phyloP scores from a whole-genome alignment of 2,888 invertebrate genomes.

The Pheosia tremula region DNA sequence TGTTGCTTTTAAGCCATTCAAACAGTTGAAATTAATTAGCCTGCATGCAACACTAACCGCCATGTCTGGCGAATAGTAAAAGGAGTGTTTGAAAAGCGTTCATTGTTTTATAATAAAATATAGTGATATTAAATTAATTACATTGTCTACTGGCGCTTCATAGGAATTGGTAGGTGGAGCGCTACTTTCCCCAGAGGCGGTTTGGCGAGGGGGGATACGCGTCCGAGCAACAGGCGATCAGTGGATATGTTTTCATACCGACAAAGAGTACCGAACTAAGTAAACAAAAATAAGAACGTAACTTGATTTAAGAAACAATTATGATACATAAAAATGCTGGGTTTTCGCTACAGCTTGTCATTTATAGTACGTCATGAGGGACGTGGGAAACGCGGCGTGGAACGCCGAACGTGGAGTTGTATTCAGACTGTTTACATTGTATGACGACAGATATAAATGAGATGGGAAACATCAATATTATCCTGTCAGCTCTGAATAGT shows the following conservation, averaged over 20 bases:
- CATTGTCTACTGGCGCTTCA: constrained; percentile 54
- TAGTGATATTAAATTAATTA: constrained; percentile 60
- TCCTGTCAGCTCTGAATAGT: constrained; percentile 24
- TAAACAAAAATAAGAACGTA: constrained; percentile 4
- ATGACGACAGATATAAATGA: constrained; percentile 40
- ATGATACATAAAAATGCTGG: constrained; percentile 9
- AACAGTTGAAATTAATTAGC: constrained; percentile 9
- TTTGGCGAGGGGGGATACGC: constrained; percentile 42
- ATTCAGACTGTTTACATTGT: constrained; percentile 48
- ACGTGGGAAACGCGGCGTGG: constrained; percentile 44
- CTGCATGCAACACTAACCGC: constrained; percentile 1
- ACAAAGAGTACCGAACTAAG: constrained; percentile 4
- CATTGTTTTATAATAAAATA: constrained; percentile 49
- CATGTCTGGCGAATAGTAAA: constrained; percentile 26
- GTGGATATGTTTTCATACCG: constrained; percentile 26
- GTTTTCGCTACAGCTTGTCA: constrained; percentile 32
- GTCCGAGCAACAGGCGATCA: constrained; percentile 38
- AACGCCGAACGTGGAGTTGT: constrained; percentile 41
- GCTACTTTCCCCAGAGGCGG: constrained; percentile 69
- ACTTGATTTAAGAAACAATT: neutral
- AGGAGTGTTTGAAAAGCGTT: constrained; percentile 35
- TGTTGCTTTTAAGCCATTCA: constrained; percentile 5
- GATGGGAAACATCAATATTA: constrained; percentile 32
- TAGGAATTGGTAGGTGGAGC: constrained; percentile 61
- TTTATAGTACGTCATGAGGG: constrained; percentile 34